Evolutionary conservation across 1,140 invertebrate species (phyloP), one percentile per base, ranked within the genome.

Genomic region (Temnothorax nylanderi): DNA sequence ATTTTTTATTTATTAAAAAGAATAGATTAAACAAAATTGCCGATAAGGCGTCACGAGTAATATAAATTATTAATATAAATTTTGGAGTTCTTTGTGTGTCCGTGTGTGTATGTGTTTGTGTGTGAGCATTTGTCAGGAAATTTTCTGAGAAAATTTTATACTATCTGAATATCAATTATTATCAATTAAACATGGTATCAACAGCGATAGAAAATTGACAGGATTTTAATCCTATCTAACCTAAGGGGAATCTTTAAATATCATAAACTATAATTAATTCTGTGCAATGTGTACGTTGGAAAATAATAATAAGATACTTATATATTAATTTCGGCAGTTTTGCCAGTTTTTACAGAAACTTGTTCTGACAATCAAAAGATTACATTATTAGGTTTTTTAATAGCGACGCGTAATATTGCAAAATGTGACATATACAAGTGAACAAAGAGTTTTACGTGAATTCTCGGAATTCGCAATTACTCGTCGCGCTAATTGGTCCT

Each of bases 41-140:
- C 71, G 21, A 72, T 34, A 54, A 89, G 81, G 85, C 67, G 10
- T 74, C 11, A 74, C 51, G 51, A 88, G 54, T 67, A 64, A 85
- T 58, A 56, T 5, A 32, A 34, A 81, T 82, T 58, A 60, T 60
- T 65, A 82, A 82, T 69, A 65, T 26, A 49, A 32, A 84, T 85
- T 76, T 76, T 76, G 67, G 69, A 76, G 3, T 64, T 62, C 7
- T 41, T 41, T 41, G 1, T 26, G 26, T 26, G 60, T 7, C 8
- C 0, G 4, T 62, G 85, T 58, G 26, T 1, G 26, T 26, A 1
- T 26, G 26, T 26, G 26, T 26, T 26, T 26, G 26, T 1, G 26
- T 26, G 26, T 26, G 58, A 87, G 81, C 75, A 56, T 78, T 58
- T 47, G 8, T 85, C 62, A 62, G 62, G 60, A 71, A 62, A 58